phyloP scores from a whole-genome alignment of 2,888 invertebrate species.

The Eupithecia exiguata region DNA sequence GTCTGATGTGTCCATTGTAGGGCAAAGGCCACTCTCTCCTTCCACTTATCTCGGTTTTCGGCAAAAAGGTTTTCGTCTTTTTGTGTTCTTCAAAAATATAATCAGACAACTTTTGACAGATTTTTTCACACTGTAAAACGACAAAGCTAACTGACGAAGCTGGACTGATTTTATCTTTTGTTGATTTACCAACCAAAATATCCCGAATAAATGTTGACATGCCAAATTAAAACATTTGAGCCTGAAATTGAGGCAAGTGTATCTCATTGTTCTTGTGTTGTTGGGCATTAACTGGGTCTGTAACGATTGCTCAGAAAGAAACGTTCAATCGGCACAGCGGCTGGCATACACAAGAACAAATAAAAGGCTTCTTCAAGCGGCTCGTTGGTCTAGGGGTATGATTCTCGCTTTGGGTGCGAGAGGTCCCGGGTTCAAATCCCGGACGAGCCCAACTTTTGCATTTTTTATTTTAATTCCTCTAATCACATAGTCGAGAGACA shows the following conservation, averaged over 20 bases:
- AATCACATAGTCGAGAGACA: neutral
- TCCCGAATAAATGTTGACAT: no score
- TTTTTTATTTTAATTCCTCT: neutral
- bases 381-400: constrained; percentile 83
- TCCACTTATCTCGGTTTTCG: no score
- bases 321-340: neutral
- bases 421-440: constrained; percentile 83
- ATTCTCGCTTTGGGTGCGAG: constrained; percentile 82
- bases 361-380: constrained; percentile 44
- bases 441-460: constrained; percentile 69
- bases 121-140: neutral
- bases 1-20: no score
- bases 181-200: no score
- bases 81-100: neutral
- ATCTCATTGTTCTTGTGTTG: no score
- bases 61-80: no score
- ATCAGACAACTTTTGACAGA: neutral
- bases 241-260: no score
- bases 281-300: no score
- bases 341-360: neutral
- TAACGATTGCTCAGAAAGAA: neutral
- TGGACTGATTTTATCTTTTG: neutral
- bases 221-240: no score
- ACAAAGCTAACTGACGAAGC: neutral
- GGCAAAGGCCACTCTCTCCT: no score